Conservation (phyloP, 1,140 invertebrate genomes). For the Batillaria attramentaria region DNA sequence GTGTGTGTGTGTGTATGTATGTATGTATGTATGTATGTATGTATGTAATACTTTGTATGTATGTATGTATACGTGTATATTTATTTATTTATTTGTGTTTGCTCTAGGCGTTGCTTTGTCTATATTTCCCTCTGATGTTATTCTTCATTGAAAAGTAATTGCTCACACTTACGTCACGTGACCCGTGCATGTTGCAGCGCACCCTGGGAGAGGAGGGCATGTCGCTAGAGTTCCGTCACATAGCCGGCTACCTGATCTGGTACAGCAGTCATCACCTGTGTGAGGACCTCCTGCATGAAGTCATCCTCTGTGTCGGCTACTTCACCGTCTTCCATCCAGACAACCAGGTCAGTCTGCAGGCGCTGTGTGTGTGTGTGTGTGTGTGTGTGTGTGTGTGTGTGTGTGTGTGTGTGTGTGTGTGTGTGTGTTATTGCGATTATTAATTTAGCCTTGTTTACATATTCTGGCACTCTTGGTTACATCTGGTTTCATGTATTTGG, state of each 20-base stretch:
- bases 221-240: slow-evolving; percentile 89
- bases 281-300: slow-evolving; percentile 79
- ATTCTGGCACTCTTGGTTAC: too few species aligned
- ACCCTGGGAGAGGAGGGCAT: slow-evolving; percentile 88
- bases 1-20: neutral
- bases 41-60: neutral
- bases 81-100: neutral
- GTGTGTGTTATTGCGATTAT: neutral
- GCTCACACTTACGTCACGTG: neutral
- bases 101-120: neutral
- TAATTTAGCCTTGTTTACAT: too few species aligned
- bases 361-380: neutral
- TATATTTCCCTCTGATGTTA: too few species aligned
- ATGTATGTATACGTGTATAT: neutral
- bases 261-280: slow-evolving; percentile 78
- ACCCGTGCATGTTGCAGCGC: slow-evolving; percentile 76
- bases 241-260: slow-evolving; percentile 87
- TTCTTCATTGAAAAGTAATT: too few species aligned
- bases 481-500: too few species aligned
- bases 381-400: slow-evolving; percentile 7
- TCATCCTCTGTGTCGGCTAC: slow-evolving; percentile 85
- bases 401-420: slow-evolving; percentile 2
- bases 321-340: slow-evolving; percentile 85
- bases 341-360: slow-evolving; percentile 80
- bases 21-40: neutral